phyloP scores from a whole-genome alignment of 2,888 invertebrate species.

The Glyphotaelius pellucidus region DNA sequence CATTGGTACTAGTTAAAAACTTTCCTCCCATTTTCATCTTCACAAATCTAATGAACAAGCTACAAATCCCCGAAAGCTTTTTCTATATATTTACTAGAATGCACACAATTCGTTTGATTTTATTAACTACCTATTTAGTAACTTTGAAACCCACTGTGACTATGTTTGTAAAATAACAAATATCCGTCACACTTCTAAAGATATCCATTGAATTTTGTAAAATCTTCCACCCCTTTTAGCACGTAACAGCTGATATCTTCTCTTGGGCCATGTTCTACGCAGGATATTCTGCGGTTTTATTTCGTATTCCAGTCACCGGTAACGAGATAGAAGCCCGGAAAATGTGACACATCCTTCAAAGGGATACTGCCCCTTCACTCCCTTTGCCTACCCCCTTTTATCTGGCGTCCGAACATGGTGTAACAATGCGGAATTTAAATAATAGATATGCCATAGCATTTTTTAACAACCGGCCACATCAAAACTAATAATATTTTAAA shows the following conservation, averaged over 20 bases:
- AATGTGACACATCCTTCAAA: slow-evolving; percentile 22
- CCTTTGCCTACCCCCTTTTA: not conserved
- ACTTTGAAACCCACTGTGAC: not conserved
- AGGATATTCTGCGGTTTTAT: not conserved
- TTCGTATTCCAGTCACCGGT: not conserved
- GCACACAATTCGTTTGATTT: not conserved
- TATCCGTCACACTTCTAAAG: not conserved
- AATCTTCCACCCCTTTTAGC: not conserved
- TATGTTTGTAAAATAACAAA: not conserved
- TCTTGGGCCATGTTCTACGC: not conserved
- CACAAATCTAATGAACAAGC: no score
- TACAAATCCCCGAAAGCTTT: no score
- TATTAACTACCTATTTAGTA: not conserved
- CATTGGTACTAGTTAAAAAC: no score
- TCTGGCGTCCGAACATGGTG: not conserved
- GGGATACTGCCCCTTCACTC: not conserved
- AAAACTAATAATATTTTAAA: no score
- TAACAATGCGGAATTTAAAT: not conserved
- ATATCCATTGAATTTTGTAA: not conserved
- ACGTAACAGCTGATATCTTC: not conserved
- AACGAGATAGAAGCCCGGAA: not conserved
- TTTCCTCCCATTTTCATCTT: no score
- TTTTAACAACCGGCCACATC: no score
- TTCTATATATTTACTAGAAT: not conserved
- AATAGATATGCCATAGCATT: no score